These are phyloP conservation scores for Orchesella flavescens DNA, from an alignment of 2,888 invertebrate species.

Conservation along the genomic window DNA sequence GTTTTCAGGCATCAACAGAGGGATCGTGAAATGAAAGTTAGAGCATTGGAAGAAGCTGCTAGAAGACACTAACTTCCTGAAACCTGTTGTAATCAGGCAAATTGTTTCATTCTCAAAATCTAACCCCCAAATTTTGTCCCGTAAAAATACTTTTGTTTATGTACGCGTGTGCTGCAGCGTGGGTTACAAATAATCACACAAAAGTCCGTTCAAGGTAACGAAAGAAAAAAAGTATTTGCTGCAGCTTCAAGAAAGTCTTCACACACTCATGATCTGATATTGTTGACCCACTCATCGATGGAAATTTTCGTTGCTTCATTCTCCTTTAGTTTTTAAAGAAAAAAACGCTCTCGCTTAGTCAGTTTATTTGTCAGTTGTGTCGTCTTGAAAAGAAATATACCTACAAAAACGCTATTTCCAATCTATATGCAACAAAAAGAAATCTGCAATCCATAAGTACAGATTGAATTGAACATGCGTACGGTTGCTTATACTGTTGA, in stretches of 20 bases:
- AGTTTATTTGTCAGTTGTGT: too few species aligned
- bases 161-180: constrained; percentile 36
- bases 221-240: constrained; percentile 33
- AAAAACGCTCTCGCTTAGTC: too few species aligned
- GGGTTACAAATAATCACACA: constrained; percentile 29
- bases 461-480: too few species aligned
- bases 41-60: constrained; percentile 89
- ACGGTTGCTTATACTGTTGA: too few species aligned
- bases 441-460: too few species aligned
- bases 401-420: too few species aligned
- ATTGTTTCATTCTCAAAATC: background rate
- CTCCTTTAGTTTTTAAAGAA: too few species aligned
- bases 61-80: constrained; percentile 77
- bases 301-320: background rate
- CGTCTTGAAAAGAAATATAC: too few species aligned
- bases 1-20: constrained; percentile 82
- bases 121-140: background rate
- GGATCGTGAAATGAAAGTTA: constrained; percentile 88
- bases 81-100: constrained; percentile 19
- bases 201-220: constrained; percentile 41
- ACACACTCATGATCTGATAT: constrained; percentile 34
- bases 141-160: background rate
- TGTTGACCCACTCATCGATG: constrained; percentile 25
- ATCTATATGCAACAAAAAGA: too few species aligned
- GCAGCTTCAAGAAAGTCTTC: constrained; percentile 36